Conservation (phyloP, 2,797 vertebrate species). For the Pipistrellus pygmaeus region DNA sequence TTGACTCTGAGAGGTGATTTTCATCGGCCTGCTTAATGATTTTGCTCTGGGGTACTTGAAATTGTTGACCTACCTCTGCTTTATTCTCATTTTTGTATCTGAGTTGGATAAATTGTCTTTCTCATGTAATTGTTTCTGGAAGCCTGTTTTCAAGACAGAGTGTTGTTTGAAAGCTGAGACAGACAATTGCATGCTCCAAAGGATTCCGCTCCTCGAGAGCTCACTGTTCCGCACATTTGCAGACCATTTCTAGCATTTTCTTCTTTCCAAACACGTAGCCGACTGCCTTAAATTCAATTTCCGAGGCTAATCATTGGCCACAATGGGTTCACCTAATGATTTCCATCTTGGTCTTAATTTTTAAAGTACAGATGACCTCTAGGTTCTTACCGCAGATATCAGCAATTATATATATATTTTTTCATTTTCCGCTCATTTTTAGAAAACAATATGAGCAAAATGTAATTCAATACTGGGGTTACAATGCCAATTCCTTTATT, state of each 20-base stretch:
- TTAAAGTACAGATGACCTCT: neutral
- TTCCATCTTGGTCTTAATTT: slow-evolving; percentile 7
- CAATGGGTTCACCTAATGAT: neutral
- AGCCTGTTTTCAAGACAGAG: neutral
- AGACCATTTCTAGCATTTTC: neutral
- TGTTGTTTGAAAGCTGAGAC: neutral
- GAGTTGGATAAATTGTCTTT: neutral
- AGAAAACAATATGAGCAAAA: neutral
- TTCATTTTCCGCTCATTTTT: slow-evolving; percentile 53
- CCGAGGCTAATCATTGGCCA: neutral
- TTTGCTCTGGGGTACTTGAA: neutral
- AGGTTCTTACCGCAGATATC: neutral
- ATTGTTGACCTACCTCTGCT: neutral
- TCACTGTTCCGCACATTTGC: neutral
- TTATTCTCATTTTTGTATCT: neutral
- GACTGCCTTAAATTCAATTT: slow-evolving; percentile 43
- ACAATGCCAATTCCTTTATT: neutral
- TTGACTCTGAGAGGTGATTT: neutral
- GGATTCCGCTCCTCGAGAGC: neutral
- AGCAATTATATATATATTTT: slow-evolving; percentile 28
- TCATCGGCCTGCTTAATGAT: neutral
- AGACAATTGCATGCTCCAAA: neutral
- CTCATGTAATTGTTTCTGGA: neutral
- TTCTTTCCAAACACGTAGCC: slow-evolving; percentile 22
- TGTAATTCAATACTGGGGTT: slow-evolving; percentile 47